Base-by-base conservation (phyloP, 2,888 invertebrate genomes). In the Allacma fusca region DNA sequence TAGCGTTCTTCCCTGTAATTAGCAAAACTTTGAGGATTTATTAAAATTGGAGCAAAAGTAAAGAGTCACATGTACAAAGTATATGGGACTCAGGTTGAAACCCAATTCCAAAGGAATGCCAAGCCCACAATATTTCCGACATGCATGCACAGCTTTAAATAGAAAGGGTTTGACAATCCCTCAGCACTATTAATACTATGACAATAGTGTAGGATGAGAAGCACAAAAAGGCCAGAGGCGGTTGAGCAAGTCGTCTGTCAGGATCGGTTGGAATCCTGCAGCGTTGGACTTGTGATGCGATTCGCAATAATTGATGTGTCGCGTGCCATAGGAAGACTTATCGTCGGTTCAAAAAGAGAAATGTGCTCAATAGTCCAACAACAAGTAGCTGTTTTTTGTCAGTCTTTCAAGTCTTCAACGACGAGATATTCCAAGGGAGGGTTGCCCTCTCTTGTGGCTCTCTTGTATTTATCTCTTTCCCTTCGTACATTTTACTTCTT, bases 211-310 rank as follows among this genome's bases (percentile, higher is more conserved):
- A 23, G 59, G 21, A 59, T 23, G 2, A 59, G 5, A 21, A n/a
- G 67, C 75, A 77, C 71, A 71, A 64, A 72, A 75, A 67, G 26
- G 59, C 75, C 19, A 9, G 62, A 68, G 67, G 50, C 64, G 62
- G 62, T 75, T 75, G 75, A 77, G 79, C 77, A 79, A 79, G 79
- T 74, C 74, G 64, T 77, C 75, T 79, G 76, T 26, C 69, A 50
- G 69, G 72, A 62, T 59, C 40, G 44, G 75, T 76, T 76, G 44
- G 76, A 67, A 64, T 44, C 43, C 65, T 34, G 65, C 26, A 73
- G 62, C 12, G 62, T 23, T 50, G 21, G 19, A 21, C 23, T 29
- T 13, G 40, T 16, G 73, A 40, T 73, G 19, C 23, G 28, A 74
- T 74, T 74, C 44, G 74, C 65, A 74, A 74, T 67, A 64, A 73